phyloP scores from a whole-genome alignment of 2,888 invertebrate species.

The Nezara viridula region DNA sequence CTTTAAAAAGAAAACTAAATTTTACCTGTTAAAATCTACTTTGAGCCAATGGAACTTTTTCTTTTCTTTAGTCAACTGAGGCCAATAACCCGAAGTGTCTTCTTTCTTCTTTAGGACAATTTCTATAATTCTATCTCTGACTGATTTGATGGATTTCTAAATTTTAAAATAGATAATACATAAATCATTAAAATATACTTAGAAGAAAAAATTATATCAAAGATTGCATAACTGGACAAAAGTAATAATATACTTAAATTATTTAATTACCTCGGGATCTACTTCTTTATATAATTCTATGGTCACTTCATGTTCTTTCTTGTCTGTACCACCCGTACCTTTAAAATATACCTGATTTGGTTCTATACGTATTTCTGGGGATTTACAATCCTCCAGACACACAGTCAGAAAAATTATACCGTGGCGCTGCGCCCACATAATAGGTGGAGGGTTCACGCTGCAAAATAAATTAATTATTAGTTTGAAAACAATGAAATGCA shows the following conservation, averaged over 20 bases:
- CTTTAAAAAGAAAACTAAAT: too few relatives aligned
- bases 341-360: conserved; percentile 70
- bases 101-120: conserved; percentile 73
- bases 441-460: conserved; percentile 82
- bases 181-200: neutral
- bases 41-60: conserved; percentile 96
- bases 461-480: conserved; percentile 65
- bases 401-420: conserved; percentile 88
- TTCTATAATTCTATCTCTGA: conserved; percentile 71
- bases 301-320: conserved; percentile 88
- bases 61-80: conserved; percentile 86
- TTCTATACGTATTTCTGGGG: conserved; percentile 76
- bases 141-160: conserved; percentile 72
- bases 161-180: conserved; percentile 36
- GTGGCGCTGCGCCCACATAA: conserved; percentile 94
- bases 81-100: conserved; percentile 87
- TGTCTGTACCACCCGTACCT: conserved; percentile 87
- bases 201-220: too few relatives aligned
- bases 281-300: conserved; percentile 88
- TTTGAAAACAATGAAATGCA: too few relatives aligned
- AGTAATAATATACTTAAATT: too few relatives aligned
- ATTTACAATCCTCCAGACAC: conserved; percentile 90
- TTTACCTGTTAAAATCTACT: conserved; percentile 97
- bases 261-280: conserved; percentile 80
- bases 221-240: neutral